A percentile compares a stretch with the other conserved stretches of the same genome.
These are phyloP conservation scores for Caenorhabditis virilis DNA, from an alignment of 2,888 invertebrate species.

Conservation along the genomic window DNA sequence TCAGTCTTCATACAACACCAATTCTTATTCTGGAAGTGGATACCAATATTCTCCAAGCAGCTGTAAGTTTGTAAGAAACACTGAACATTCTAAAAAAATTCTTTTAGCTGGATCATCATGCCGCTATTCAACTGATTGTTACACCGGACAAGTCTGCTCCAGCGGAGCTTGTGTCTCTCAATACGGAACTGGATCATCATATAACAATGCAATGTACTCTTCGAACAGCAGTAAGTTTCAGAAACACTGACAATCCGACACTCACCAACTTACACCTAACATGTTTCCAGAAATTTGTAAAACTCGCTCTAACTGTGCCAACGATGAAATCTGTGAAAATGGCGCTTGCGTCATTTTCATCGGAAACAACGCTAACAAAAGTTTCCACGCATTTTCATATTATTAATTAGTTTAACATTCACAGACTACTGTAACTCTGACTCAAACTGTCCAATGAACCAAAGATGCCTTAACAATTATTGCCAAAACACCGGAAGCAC, in stretches of 20 bases:
- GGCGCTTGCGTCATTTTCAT: too few species aligned
- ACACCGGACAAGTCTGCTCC: conserved; percentile 33
- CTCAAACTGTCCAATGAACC: conserved; percentile 28
- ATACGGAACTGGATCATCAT: conserved; percentile 29
- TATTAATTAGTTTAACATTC: conserved; percentile 1
- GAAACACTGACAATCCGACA: too few species aligned
- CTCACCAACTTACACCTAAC: too few species aligned
- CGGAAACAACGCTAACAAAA: too few species aligned
- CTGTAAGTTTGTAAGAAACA: conserved; percentile 6
- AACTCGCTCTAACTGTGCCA: too few species aligned
- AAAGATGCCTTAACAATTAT: conserved; percentile 32
- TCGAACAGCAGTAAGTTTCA: conserved; percentile 21
- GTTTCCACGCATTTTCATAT: neutral
- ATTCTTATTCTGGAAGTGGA: conserved; percentile 1
- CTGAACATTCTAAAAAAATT: neutral
- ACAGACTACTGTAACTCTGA: conserved; percentile 32
- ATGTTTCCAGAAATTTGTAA: too few species aligned
- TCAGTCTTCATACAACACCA: conserved; percentile 15
- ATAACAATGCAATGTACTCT: conserved; percentile 34
- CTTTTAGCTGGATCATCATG: conserved; percentile 27
- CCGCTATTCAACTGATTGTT: conserved; percentile 33
- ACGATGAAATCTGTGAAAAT: too few species aligned
- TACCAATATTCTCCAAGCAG: conserved; percentile 16
- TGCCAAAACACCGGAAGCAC: conserved; percentile 17
- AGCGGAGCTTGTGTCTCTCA: conserved; percentile 28